A percentile compares a stretch with the other conserved stretches of the same genome.
Evolutionary conservation across 2,888 invertebrate species (phyloP).

Genomic region (Hoplodrina ambigua): DNA sequence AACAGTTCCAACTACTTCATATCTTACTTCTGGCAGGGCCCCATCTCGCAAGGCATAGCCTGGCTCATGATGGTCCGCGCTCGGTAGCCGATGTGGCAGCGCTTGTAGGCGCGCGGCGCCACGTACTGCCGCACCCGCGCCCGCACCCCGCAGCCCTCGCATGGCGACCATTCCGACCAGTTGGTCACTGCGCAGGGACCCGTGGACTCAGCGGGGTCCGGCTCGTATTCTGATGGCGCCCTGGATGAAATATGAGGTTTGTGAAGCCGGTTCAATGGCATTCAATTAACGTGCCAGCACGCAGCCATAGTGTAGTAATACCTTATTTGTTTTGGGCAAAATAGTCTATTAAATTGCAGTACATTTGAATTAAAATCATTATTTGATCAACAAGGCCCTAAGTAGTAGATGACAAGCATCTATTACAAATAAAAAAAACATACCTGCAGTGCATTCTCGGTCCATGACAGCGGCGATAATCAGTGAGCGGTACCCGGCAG

Average conservation of each 20-base stretch:
- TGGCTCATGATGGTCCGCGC: constrained; percentile 82
- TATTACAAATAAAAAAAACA: neutral
- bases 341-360: no score
- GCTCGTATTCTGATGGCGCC: constrained; percentile 85
- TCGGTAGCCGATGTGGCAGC: constrained; percentile 89
- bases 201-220: constrained; percentile 81
- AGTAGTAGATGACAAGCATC: neutral
- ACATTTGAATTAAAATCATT: neutral
- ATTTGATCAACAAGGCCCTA: neutral
- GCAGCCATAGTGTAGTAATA: no score
- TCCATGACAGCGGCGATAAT: constrained; percentile 88
- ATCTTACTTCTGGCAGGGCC: constrained; percentile 81
- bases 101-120: constrained; percentile 91
- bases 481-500: constrained; percentile 91
- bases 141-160: constrained; percentile 93
- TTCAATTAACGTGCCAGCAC: no score
- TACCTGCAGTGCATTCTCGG: constrained; percentile 86
- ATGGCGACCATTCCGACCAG: constrained; percentile 95
- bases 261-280: neutral
- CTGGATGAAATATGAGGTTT: constrained; percentile 60
- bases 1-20: neutral
- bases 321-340: no score
- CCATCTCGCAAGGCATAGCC: constrained; percentile 85
- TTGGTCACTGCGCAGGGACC: constrained; percentile 92
- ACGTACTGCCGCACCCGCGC: constrained; percentile 93